Conservation (phyloP, 1,140 invertebrate genomes). For the Drosophila carrolli region DNA sequence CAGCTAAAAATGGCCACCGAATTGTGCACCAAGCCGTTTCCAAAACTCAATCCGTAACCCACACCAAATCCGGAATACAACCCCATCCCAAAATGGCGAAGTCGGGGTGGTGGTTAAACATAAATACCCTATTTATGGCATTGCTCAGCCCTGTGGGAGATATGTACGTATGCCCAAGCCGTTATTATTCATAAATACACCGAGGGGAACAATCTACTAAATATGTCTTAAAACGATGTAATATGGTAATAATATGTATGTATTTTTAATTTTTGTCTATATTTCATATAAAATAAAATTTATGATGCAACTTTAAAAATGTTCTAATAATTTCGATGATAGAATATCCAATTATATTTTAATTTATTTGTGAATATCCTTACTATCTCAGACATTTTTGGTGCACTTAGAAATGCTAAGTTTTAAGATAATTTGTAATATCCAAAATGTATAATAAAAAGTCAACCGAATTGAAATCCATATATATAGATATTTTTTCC, state of each 20-base stretch:
- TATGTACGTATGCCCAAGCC: constrained; percentile 18
- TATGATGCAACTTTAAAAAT: too few species aligned
- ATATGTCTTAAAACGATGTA: rapidly evolving
- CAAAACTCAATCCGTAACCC: constrained; percentile 23
- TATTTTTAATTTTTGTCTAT: too few species aligned
- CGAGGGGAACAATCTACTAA: background rate
- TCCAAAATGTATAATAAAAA: too few species aligned
- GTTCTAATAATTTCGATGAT: too few species aligned
- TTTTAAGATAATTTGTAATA: too few species aligned
- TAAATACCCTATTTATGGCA: constrained; percentile 72
- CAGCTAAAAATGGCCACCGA: constrained; percentile 67
- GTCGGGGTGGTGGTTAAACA: constrained; percentile 56
- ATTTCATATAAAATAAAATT: too few species aligned
- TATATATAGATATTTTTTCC: too few species aligned
- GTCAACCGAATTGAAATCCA: too few species aligned
- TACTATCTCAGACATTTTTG: too few species aligned
- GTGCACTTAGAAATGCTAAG: too few species aligned
- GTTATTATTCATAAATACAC: constrained; percentile 64
- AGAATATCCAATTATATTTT: too few species aligned
- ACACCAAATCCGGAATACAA: constrained; percentile 22
- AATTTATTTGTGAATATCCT: too few species aligned
- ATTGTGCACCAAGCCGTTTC: constrained; percentile 9
- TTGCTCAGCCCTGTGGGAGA: constrained; percentile 65
- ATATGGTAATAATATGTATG: background rate
- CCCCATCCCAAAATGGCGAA: constrained; percentile 42